Evolutionary conservation across 2,113 vertebrate genomes (phyloP).

Genomic region (Tamias sibiricus): DNA sequence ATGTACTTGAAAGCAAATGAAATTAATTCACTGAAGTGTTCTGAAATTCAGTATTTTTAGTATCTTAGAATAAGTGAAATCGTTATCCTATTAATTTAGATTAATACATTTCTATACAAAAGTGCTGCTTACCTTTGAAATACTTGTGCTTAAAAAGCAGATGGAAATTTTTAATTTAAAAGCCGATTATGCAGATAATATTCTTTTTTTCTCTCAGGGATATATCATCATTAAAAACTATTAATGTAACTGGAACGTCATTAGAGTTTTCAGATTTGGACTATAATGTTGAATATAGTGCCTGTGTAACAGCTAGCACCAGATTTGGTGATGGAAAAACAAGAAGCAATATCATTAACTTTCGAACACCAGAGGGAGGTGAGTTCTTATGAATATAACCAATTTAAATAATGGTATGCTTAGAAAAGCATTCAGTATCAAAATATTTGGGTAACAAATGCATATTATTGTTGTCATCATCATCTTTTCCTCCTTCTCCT

Average conservation of each 20-base stretch:
- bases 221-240: conserved; percentile 87
- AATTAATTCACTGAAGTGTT: conserved; percentile 23
- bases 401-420: background rate
- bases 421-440: background rate
- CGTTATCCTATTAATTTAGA: background rate
- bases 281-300: conserved; percentile 90
- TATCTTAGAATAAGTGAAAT: background rate
- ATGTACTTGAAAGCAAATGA: conserved; percentile 36
- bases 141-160: background rate
- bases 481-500: no score
- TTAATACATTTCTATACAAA: background rate
- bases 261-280: conserved; percentile 91
- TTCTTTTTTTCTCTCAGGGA: conserved; percentile 82
- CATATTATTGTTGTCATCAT: no score
- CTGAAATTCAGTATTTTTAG: background rate
- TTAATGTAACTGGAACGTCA: conserved; percentile 87
- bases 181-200: background rate
- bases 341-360: conserved; percentile 89
- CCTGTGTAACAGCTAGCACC: conserved; percentile 94
- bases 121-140: background rate
- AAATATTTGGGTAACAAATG: background rate
- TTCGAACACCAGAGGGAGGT: conserved; percentile 94
- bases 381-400: conserved; percentile 49
- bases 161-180: conserved; percentile 12
- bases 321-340: conserved; percentile 93